phyloP scores from a whole-genome alignment of 2,797 vertebrate genomes.

The Artibeus lituratus region DNA sequence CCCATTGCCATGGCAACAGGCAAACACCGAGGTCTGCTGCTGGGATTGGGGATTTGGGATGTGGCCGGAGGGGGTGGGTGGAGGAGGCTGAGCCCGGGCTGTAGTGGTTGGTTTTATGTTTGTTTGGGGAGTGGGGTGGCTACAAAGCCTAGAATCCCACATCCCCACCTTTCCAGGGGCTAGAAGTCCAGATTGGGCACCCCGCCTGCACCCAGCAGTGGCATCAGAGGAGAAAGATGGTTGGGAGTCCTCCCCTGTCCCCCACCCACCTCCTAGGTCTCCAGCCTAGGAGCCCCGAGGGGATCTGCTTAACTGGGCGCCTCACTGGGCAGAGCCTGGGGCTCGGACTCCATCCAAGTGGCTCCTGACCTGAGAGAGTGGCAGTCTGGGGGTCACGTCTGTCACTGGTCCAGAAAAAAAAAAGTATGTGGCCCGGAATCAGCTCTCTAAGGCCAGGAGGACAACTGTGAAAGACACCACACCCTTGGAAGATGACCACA shows the following conservation, averaged over 20 bases:
- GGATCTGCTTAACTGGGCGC: not conserved
- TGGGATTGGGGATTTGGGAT: constrained; percentile 77
- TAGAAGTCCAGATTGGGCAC: not conserved
- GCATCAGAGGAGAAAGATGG: not conserved
- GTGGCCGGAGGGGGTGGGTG: constrained; percentile 69
- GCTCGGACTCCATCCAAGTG: not conserved
- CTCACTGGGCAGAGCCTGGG: not conserved
- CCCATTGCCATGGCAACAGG: constrained; percentile 84
- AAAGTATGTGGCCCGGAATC: not conserved
- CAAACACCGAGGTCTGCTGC: constrained; percentile 83
- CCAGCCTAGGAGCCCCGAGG: not conserved
- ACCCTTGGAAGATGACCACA: not conserved
- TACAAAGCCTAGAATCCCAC: not conserved
- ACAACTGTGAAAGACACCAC: not conserved
- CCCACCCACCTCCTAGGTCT: not conserved
- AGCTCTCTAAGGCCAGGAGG: not conserved
- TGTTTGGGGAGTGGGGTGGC: not conserved
- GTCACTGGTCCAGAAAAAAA: not conserved
- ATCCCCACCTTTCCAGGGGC: not conserved
- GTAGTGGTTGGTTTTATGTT: not conserved
- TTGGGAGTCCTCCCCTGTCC: not conserved
- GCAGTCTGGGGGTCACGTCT: not conserved
- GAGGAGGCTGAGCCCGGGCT: constrained; percentile 35
- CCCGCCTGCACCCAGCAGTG: not conserved
- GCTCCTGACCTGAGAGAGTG: not conserved